Percentiles rank a stretch among this genome's conserved stretches.
Evolutionary conservation across 2,888 invertebrate species (phyloP).

Genomic region (Limnephilus auricula): DNA sequence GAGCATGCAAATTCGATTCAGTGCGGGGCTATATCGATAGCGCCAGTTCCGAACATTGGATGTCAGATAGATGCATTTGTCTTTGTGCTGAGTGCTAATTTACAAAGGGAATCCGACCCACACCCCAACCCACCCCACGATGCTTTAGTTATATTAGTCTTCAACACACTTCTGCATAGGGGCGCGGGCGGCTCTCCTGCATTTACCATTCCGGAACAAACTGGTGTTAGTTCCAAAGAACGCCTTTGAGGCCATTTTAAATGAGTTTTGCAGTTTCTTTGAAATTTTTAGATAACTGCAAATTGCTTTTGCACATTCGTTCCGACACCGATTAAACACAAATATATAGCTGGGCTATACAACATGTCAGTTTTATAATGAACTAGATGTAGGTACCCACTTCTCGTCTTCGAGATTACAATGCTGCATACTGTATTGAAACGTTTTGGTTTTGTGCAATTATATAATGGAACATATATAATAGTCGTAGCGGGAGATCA

Average conservation of each 20-base stretch:
- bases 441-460: neutral
- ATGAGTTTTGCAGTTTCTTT: constrained; percentile 15
- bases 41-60: constrained; percentile 29
- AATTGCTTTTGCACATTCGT: neutral
- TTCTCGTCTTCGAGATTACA: too few relatives aligned
- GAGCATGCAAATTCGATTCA: constrained; percentile 54
- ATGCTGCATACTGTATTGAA: too few relatives aligned
- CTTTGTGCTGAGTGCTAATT: constrained; percentile 56
- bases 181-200: neutral
- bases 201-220: neutral
- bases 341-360: neutral
- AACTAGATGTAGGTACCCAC: too few relatives aligned
- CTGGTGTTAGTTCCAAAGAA: neutral
- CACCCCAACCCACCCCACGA: neutral
- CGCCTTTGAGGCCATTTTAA: neutral
- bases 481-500: too few relatives aligned
- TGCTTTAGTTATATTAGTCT: constrained; percentile 13
- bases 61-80: constrained; percentile 44
- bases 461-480: neutral
- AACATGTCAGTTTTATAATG: neutral
- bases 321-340: neutral
- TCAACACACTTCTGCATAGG: constrained; percentile 19
- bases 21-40: constrained; percentile 48
- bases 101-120: constrained; percentile 53
- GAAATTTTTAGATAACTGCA: neutral